Percentiles rank a stretch among this genome's conserved stretches.
These are phyloP conservation scores for Galemys pyrenaicus DNA, from an alignment of 2,113 vertebrate genomes.

Conservation along the genomic window DNA sequence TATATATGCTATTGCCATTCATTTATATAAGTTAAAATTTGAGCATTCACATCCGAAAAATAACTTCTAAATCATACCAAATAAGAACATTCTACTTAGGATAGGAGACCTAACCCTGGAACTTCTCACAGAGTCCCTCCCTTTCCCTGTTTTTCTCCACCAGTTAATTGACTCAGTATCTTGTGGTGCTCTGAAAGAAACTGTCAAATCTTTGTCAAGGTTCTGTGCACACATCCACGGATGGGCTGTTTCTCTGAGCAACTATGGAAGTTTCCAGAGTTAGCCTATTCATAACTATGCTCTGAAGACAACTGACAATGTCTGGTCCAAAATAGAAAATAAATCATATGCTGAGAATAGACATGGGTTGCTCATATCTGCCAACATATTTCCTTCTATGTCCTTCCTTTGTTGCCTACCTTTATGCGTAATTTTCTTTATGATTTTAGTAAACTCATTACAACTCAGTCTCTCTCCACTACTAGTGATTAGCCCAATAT, in stretches of 20 bases:
- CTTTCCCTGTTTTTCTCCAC: not conserved
- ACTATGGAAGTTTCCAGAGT: not conserved
- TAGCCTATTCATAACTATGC: not conserved
- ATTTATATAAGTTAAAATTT: not conserved
- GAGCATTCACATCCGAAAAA: not conserved
- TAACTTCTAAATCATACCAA: not conserved
- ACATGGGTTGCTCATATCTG: not conserved
- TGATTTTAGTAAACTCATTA: not conserved
- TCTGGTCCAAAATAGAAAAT: not conserved
- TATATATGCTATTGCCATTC: not conserved
- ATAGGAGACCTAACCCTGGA: not conserved
- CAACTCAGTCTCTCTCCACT: not conserved
- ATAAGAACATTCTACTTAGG: not conserved
- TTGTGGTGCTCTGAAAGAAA: not conserved
- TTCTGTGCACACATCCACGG: not conserved
- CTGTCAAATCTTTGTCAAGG: not conserved
- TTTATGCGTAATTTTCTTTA: not conserved
- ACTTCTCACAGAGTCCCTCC: not conserved
- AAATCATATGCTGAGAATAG: not conserved
- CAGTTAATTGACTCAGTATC: not conserved
- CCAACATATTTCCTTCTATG: not conserved
- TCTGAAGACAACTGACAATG: not conserved
- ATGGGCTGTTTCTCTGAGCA: not conserved
- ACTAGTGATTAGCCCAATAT: not conserved
- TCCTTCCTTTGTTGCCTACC: not conserved